A percentile compares a stretch with the other conserved stretches of the same genome.
Conservation (phyloP, 2,113 vertebrate genomes). For the Anthoscopus minutus region DNA sequence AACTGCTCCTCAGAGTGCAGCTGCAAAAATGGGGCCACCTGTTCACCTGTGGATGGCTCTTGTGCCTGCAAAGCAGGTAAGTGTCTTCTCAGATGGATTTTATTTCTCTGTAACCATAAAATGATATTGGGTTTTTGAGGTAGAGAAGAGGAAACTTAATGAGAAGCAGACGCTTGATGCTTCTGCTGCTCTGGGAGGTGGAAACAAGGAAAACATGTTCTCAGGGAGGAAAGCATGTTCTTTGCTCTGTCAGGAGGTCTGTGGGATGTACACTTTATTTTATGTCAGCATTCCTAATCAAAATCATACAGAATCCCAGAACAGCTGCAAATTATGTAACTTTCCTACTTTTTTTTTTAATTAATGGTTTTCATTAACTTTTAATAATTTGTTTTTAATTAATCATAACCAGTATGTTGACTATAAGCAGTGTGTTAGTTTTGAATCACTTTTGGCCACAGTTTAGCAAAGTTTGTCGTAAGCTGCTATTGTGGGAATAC, state of each 20-base stretch:
- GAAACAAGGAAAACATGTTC: background rate
- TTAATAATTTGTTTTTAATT: background rate
- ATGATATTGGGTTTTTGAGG: background rate
- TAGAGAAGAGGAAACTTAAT: background rate
- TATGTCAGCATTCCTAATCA: background rate
- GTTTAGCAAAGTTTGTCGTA: background rate
- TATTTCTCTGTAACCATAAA: background rate
- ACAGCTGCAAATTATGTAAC: background rate
- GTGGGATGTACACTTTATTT: background rate
- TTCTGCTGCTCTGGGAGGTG: background rate
- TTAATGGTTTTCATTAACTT: background rate
- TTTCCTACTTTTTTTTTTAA: background rate
- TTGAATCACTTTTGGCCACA: background rate
- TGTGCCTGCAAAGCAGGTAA: conserved; percentile 91
- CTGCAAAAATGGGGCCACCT: conserved; percentile 85
- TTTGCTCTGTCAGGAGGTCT: background rate
- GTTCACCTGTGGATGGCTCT: conserved; percentile 90
- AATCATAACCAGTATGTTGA: background rate
- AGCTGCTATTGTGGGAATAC: background rate
- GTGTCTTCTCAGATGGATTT: background rate
- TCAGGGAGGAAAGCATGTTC: background rate
- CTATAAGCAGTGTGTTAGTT: background rate
- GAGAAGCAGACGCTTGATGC: background rate
- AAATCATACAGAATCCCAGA: background rate
- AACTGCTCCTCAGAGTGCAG: conserved; percentile 88